Conservation (phyloP, 2,797 vertebrate genomes). For the Lycodopsis pacificus region DNA sequence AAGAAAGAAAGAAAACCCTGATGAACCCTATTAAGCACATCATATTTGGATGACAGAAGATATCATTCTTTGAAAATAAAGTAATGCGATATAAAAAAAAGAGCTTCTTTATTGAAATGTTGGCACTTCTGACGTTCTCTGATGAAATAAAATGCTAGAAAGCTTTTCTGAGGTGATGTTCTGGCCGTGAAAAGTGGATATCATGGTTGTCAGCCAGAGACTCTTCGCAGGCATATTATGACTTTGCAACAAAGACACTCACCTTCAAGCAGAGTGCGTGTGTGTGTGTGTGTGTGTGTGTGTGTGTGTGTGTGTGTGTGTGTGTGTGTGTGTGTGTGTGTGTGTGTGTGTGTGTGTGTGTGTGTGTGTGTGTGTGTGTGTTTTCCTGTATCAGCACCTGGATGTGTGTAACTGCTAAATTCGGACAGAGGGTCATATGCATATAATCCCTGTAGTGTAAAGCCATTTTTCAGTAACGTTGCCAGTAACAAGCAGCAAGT, state of each 20-base stretch:
- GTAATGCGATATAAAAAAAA: conserved; percentile 25
- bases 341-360: no score
- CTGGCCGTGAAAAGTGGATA: conserved; percentile 25
- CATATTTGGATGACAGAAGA: conserved; percentile 17
- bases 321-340: no score
- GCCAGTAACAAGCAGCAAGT: conserved; percentile 45
- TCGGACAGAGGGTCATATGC: conserved; percentile 36
- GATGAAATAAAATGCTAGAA: conserved; percentile 25
- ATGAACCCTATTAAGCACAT: conserved; percentile 1
- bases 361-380: background rate
- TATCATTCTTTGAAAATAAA: conserved; percentile 17
- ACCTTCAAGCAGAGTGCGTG: background rate
- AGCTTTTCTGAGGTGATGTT: background rate
- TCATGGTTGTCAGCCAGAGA: conserved; percentile 18
- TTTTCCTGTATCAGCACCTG: background rate
- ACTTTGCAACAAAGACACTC: conserved; percentile 32
- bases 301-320: no score
- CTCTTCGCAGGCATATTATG: conserved; percentile 26
- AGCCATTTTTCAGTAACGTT: conserved; percentile 20
- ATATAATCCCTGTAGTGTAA: conserved; percentile 3
- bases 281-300: background rate
- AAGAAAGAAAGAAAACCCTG: background rate
- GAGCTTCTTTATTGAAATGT: conserved; percentile 16
- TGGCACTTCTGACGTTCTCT: conserved; percentile 17
- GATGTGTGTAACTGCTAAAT: background rate